phyloP scores from a whole-genome alignment of 2,113 vertebrate genomes.

The Misgurnus mizolepis region DNA sequence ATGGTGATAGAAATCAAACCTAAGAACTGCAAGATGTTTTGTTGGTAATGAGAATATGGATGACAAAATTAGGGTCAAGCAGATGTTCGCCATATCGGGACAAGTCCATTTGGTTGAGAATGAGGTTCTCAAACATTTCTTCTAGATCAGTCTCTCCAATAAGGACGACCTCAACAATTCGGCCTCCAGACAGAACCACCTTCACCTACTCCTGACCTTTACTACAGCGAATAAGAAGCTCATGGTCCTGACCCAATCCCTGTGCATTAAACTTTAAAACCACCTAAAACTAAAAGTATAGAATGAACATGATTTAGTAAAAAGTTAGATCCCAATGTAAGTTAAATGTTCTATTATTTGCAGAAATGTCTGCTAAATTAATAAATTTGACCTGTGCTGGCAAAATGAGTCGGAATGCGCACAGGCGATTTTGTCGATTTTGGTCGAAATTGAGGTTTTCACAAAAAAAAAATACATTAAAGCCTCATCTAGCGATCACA shows the following conservation, averaged over 20 bases:
- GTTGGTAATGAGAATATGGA: no score
- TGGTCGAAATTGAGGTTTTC: no score
- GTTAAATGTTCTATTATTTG: no score
- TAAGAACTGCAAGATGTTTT: no score
- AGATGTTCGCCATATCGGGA: constrained; percentile 88
- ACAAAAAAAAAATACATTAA: no score
- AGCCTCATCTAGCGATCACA: no score
- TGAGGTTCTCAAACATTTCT: constrained; percentile 97
- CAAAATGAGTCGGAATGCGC: no score
- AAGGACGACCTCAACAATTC: constrained; percentile 91
- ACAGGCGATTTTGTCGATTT: no score
- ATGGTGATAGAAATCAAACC: neutral
- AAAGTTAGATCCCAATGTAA: no score
- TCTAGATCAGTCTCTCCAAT: constrained; percentile 95
- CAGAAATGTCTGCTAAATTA: neutral
- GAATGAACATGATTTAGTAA: neutral
- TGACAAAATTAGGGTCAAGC: constrained; percentile 77
- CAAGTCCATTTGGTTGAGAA: constrained; percentile 96
- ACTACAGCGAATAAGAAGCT: constrained; percentile 90
- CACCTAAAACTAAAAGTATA: constrained; percentile 73
- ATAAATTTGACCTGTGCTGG: no score
- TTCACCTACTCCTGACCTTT: constrained; percentile 90
- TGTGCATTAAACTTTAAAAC: constrained; percentile 95
- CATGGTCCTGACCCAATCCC: constrained; percentile 83
- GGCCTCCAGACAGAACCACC: constrained; percentile 84